Percentiles rank a stretch among this genome's conserved stretches.
These are phyloP conservation scores for Alentia gelatinosa DNA, from an alignment of 2,888 invertebrate species.

Conservation along the genomic window DNA sequence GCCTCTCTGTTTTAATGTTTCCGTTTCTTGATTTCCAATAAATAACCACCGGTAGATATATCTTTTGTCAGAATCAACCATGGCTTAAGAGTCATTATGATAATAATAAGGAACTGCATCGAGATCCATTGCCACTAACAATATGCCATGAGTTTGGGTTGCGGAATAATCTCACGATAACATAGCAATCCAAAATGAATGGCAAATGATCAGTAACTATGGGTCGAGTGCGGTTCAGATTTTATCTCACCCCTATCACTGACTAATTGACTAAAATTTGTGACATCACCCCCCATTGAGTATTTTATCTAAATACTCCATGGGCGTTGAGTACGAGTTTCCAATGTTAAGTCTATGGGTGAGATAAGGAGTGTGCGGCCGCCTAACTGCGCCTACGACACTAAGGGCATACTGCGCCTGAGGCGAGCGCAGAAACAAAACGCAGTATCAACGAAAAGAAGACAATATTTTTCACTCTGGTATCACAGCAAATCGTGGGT, in stretches of 20 bases:
- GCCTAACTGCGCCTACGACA: not conserved
- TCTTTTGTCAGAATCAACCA: not conserved
- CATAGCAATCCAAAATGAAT: too few species aligned
- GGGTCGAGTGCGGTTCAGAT: too few species aligned
- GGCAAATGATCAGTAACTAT: too few species aligned
- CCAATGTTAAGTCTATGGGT: not conserved
- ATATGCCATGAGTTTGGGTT: too few species aligned
- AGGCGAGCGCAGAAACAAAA: not conserved
- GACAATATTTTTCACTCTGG: not conserved
- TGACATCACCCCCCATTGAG: too few species aligned
- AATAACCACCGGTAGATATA: not conserved
- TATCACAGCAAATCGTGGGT: constrained; percentile 4
- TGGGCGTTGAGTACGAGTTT: not conserved
- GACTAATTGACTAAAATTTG: too few species aligned
- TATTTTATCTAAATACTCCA: too few species aligned
- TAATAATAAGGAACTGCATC: not conserved
- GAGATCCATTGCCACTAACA: too few species aligned
- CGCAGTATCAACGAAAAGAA: not conserved
- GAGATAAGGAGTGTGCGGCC: not conserved
- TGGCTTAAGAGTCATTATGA: not conserved
- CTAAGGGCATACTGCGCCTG: not conserved
- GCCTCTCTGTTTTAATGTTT: not conserved
- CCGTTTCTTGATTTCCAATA: not conserved
- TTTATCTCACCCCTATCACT: too few species aligned
- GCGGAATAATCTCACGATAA: too few species aligned